phyloP scores from a whole-genome alignment of 2,888 invertebrate genomes.

The Thelaira solivaga region DNA sequence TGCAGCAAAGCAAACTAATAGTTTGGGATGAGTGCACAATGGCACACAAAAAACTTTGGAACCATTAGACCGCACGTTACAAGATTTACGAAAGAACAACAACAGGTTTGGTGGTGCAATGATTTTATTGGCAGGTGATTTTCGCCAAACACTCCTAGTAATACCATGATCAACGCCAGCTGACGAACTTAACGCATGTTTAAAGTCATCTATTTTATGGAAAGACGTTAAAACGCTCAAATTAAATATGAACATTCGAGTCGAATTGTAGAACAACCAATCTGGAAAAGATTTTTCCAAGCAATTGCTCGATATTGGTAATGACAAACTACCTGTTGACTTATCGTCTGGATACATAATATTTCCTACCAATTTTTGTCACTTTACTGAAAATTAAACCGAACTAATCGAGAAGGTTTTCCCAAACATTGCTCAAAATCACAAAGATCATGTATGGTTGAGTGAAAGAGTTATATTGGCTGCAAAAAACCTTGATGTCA shows the following conservation, averaged over 20 bases:
- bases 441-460: constrained; percentile 18
- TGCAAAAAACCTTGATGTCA: constrained; percentile 14
- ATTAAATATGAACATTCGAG: constrained; percentile 22
- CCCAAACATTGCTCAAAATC: constrained; percentile 35
- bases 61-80: constrained; percentile 50
- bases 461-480: constrained; percentile 37
- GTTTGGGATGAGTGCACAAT: too few relatives aligned
- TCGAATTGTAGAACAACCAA: constrained; percentile 28
- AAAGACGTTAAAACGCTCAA: constrained; percentile 19
- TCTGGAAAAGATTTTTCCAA: constrained; percentile 41
- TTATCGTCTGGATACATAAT: constrained; percentile 29
- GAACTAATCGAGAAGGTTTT: constrained; percentile 14
- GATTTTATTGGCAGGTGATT: constrained; percentile 50
- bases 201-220: constrained; percentile 44
- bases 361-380: constrained; percentile 15
- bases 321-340: constrained; percentile 60
- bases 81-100: constrained; percentile 54
- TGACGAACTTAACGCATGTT: constrained; percentile 48
- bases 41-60: constrained; percentile 18
- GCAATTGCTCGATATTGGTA: constrained; percentile 50
- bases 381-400: neutral
- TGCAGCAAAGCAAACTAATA: too few relatives aligned
- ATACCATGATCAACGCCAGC: constrained; percentile 42
- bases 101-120: constrained; percentile 30
- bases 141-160: constrained; percentile 49